phyloP scores from a whole-genome alignment of 2,797 vertebrate species.

The Ara ararauna region DNA sequence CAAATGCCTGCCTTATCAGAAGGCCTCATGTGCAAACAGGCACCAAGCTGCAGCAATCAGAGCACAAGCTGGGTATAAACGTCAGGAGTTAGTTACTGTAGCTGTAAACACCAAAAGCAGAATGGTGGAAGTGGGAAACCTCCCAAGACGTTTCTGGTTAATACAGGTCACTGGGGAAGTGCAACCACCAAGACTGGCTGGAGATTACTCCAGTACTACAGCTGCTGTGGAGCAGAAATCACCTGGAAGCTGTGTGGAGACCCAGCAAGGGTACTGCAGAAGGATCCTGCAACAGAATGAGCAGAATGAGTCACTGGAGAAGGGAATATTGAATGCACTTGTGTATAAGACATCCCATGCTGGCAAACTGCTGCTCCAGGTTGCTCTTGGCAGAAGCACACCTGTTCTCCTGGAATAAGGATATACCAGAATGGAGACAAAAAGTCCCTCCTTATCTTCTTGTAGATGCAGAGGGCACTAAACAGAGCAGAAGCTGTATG shows the following conservation, averaged over 20 bases:
- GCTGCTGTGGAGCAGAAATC: background rate
- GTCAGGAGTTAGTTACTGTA: constrained; percentile 60
- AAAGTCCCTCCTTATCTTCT: background rate
- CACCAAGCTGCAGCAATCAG: background rate
- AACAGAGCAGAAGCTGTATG: background rate
- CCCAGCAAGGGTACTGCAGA: background rate
- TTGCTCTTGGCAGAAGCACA: background rate
- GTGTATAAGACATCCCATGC: background rate
- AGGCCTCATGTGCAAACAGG: constrained; percentile 51
- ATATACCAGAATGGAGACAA: background rate
- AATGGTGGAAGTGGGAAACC: constrained; percentile 62
- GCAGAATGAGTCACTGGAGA: background rate
- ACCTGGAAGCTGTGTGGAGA: background rate
- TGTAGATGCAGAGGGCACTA: background rate
- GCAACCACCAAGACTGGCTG: constrained; percentile 58
- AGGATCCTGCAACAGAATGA: background rate
- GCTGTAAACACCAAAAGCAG: constrained; percentile 69
- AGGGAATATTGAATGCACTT: rapidly evolving
- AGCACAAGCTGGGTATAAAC: constrained; percentile 64
- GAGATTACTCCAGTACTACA: background rate
- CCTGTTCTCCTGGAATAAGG: background rate
- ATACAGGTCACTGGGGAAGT: constrained; percentile 73
- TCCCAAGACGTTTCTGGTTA: constrained; percentile 72
- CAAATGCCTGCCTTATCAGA: constrained; percentile 69
- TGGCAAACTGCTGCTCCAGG: background rate